Evolutionary conservation across 2,797 vertebrate genomes (phyloP).

Genomic region (Channallabes apus): DNA sequence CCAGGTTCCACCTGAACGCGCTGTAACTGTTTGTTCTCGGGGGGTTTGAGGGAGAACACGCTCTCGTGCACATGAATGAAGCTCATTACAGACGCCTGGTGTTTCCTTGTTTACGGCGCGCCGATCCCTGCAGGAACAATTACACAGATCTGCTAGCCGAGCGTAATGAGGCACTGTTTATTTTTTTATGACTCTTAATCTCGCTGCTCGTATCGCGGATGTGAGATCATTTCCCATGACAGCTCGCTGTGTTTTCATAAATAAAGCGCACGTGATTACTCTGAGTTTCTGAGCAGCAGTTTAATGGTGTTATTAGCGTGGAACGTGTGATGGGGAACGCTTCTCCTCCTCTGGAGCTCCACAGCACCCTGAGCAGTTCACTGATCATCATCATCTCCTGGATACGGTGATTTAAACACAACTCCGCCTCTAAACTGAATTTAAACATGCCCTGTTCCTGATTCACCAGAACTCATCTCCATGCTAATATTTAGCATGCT

Average conservation of each 20-base stretch:
- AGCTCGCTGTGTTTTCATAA: slow-evolving; percentile 37
- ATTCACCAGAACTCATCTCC: background rate
- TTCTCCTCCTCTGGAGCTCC: background rate
- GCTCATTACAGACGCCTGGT: slow-evolving; percentile 25
- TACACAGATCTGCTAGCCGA: slow-evolving; percentile 45
- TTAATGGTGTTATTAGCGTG: slow-evolving; percentile 50
- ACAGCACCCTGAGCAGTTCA: background rate
- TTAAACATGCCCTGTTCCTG: background rate
- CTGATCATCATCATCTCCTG: background rate
- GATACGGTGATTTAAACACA: background rate
- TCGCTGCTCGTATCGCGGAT: slow-evolving; percentile 12
- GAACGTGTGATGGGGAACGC: background rate
- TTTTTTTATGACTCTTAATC: slow-evolving; percentile 52
- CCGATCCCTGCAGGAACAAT: slow-evolving; percentile 42
- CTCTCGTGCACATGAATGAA: slow-evolving; percentile 29
- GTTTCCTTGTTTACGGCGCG: slow-evolving; percentile 32
- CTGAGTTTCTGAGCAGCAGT: slow-evolving; percentile 47
- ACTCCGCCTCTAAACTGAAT: background rate
- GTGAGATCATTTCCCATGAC: slow-evolving; percentile 39
- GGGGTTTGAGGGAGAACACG: background rate
- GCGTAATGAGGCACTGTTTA: slow-evolving; percentile 45
- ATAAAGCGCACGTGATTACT: slow-evolving; percentile 44
- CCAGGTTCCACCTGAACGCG: background rate
- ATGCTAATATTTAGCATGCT: background rate
- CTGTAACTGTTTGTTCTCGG: background rate